These are phyloP conservation scores for Nibea albiflora DNA, from an alignment of 2,113 vertebrate genomes.

Conservation along the genomic window DNA sequence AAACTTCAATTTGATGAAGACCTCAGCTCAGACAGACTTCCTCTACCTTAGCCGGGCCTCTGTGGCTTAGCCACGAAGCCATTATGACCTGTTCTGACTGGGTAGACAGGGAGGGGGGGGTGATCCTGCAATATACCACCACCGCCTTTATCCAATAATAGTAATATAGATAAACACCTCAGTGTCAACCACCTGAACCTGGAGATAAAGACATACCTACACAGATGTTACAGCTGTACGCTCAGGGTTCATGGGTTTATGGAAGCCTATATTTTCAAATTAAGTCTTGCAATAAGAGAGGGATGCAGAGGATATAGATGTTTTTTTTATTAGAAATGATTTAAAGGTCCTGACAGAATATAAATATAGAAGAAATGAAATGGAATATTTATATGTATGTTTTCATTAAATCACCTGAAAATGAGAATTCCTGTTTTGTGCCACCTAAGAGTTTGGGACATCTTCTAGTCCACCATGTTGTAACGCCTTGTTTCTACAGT, in stretches of 20 bases:
- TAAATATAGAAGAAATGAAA: no score
- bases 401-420: no score
- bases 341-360: no score
- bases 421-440: no score
- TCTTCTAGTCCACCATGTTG: no score
- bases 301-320: background rate
- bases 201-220: constrained; percentile 26
- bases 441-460: no score
- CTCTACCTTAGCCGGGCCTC: constrained; percentile 31
- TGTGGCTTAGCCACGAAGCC: constrained; percentile 23
- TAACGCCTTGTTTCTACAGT: no score
- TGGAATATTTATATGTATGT: no score
- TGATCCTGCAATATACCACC: constrained; percentile 51
- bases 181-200: constrained; percentile 25
- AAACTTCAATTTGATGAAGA: constrained; percentile 70
- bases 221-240: background rate
- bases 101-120: background rate
- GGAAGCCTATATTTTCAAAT: background rate
- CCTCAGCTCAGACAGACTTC: constrained; percentile 48
- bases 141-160: constrained; percentile 48
- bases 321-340: background rate
- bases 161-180: constrained; percentile 39
- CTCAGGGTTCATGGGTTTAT: background rate
- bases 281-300: background rate
- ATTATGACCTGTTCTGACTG: constrained; percentile 43